A percentile compares a stretch with the other conserved stretches of the same genome.
Conservation (phyloP, 2,113 vertebrate species). For the Henicopernis longicauda region DNA sequence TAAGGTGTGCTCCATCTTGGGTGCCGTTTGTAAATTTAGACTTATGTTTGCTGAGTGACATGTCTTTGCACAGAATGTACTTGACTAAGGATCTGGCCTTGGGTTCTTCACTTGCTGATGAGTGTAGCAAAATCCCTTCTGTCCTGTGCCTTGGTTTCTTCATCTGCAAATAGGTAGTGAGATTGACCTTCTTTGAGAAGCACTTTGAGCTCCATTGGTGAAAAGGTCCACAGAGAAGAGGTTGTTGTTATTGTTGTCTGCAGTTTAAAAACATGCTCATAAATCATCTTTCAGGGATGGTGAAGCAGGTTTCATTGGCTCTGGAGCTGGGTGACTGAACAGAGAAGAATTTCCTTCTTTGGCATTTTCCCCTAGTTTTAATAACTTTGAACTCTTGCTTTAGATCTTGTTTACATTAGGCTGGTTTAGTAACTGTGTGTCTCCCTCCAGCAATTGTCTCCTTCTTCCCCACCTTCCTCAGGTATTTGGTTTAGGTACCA, state of each 20-base stretch:
- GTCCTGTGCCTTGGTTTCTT: neutral
- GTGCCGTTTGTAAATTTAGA: neutral
- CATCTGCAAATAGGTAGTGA: neutral
- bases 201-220: neutral
- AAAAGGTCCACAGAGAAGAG: neutral
- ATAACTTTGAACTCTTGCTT: constrained; percentile 65
- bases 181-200: neutral
- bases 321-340: constrained; percentile 36
- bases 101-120: neutral
- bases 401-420: constrained; percentile 62
- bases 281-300: constrained; percentile 12
- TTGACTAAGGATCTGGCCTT: neutral
- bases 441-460: constrained; percentile 63
- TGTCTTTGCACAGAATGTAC: neutral
- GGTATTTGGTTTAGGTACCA: constrained; percentile 65
- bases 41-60: neutral
- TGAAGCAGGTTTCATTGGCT: constrained; percentile 30
- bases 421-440: constrained; percentile 44
- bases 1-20: neutral
- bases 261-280: constrained; percentile 23
- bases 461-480: constrained; percentile 61
- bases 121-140: neutral
- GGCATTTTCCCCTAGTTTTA: constrained; percentile 52
- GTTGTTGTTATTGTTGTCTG: constrained; percentile 51
- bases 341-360: constrained; percentile 64